Evolutionary conservation across 2,113 vertebrate species (phyloP).

Genomic region (Catharus minimus): DNA sequence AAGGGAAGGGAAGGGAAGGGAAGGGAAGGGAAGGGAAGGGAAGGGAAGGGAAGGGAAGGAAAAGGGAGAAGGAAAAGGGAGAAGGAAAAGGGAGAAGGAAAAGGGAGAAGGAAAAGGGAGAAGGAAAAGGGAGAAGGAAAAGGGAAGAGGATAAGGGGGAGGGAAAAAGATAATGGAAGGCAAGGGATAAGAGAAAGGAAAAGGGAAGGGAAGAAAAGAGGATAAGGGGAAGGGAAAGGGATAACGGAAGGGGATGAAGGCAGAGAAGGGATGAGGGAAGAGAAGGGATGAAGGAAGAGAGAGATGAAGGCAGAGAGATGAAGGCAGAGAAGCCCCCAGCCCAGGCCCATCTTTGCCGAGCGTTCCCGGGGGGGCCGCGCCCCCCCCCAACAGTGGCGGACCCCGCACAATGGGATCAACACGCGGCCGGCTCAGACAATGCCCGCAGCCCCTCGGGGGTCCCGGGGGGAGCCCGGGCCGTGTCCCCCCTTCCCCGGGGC

Average conservation of each 20-base stretch:
- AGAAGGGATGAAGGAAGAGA: background rate
- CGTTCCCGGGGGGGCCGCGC: background rate
- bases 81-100: background rate
- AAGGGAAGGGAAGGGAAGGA: no score
- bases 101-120: no score
- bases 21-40: no score
- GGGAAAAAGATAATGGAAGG: no score
- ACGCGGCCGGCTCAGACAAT: background rate
- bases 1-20: no score
- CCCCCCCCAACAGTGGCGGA: constrained; percentile 16
- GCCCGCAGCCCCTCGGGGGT: background rate
- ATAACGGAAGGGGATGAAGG: no score
- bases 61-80: no score
- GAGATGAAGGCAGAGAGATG: background rate
- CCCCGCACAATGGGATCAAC: constrained; percentile 19
- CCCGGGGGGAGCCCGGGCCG: background rate
- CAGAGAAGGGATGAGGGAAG: background rate
- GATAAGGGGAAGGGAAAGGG: no score
- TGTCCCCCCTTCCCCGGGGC: background rate
- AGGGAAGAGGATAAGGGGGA: no score
- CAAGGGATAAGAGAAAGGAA: no score
- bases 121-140: no score
- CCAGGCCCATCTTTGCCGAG: background rate
- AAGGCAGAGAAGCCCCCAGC: background rate
- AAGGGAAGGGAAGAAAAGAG: no score